phyloP scores from a whole-genome alignment of 2,797 vertebrate genomes.

The Manis javanica region DNA sequence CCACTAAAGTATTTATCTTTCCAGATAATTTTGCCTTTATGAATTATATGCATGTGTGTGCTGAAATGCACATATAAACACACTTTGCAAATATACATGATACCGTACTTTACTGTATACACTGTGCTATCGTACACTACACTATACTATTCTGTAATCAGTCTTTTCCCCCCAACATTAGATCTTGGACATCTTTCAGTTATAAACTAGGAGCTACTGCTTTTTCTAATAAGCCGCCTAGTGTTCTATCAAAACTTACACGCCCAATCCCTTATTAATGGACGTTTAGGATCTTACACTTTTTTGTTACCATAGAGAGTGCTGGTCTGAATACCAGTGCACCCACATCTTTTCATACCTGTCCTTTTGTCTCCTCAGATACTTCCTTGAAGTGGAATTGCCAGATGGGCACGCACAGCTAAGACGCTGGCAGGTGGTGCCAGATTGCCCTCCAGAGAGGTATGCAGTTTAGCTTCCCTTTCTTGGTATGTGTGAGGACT shows the following conservation, averaged over 20 bases:
- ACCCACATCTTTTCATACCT: neutral
- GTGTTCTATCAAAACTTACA: neutral
- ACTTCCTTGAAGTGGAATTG: neutral
- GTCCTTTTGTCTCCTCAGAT: neutral
- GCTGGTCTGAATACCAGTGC: neutral
- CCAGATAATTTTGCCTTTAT: neutral
- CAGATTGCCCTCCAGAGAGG: neutral
- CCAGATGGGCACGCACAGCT: fast-evolving
- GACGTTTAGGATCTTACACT: neutral
- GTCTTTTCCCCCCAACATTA: neutral
- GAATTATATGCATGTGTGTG: neutral
- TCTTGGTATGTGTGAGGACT: neutral
- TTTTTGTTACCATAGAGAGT: neutral
- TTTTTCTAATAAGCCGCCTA: neutral
- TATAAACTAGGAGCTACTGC: neutral
- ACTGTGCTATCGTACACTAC: no score
- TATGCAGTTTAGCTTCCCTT: fast-evolving
- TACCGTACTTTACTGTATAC: neutral
- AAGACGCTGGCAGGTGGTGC: fast-evolving
- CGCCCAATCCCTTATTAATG: neutral
- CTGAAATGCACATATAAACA: neutral
- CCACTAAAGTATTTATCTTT: neutral
- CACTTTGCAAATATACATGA: neutral
- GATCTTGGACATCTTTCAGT: neutral
- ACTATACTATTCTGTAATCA: neutral